Base-by-base conservation (phyloP, 2,797 vertebrate genomes). In the Threskiornis aethiopicus region DNA sequence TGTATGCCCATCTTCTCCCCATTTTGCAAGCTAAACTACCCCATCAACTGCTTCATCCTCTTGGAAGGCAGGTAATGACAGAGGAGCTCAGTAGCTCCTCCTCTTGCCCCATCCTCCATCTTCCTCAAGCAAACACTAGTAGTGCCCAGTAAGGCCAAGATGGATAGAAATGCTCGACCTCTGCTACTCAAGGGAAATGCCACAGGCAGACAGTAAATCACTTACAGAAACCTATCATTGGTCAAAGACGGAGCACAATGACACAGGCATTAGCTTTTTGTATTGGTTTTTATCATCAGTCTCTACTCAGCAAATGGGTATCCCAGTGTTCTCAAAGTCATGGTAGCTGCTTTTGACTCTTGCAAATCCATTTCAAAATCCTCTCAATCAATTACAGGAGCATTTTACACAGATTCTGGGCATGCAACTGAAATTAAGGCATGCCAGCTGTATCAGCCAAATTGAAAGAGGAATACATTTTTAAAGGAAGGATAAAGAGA, bases 221-320 rank as follows among this genome's bases (percentile, higher is more conserved):
- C 9, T 54, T 65, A 37, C 33, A 86, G 24, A 69, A 46, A 18
- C 9, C 66, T 0, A 0, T 29, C 9, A 11, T 11, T 47, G 28
- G 8, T 16, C 57, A 89, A 61, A 84, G 9, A 21, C 0, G 5
- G 22, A 65, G 16, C 16, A 83, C 19, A 59, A 44, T 9, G 28
- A 4, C 14, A 55, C 0, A 1, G 46, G 5, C 5, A 55, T 51
- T 18, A 39, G 19, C 12, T 39, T 29, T 21, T 73, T 29, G 4
- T 35, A 61, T 18, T 31, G 25, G 4, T 64, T 77, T 81, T 71
- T 67, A 33, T 20, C 18, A 35, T 37, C 25, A 42, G 25, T 19
- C 8, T 81, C 29, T 33, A 33, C 31, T 29, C 46, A 61, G 51
- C 9, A 69, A 73, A 73, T 57, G 16, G 13, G 9, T 35, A 65